Conservation (phyloP, 92 coral and sea anemone species). For the Epizoanthus scotinus region DNA sequence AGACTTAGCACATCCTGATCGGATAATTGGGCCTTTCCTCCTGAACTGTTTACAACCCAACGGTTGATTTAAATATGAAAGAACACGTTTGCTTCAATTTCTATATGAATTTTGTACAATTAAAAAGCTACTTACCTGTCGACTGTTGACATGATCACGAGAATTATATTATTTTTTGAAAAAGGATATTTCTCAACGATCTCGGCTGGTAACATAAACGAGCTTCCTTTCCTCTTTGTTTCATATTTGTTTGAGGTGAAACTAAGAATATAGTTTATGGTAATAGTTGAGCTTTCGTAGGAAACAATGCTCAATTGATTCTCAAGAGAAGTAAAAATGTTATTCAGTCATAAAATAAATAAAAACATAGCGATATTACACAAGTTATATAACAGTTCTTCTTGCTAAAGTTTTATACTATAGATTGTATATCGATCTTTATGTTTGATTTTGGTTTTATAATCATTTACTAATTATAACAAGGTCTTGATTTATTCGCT, state of each 20-base stretch:
- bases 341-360: neutral
- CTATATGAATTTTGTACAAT: neutral
- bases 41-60: neutral
- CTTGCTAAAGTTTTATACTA: no score
- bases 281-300: neutral
- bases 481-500: no score
- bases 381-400: no score
- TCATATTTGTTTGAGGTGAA: neutral
- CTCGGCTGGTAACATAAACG: neutral
- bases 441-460: no score
- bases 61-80: conserved; percentile 17
- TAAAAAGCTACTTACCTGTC: neutral
- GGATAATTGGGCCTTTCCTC: conserved; percentile 17
- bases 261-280: neutral
- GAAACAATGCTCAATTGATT: neutral
- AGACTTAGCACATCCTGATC: neutral
- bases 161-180: neutral
- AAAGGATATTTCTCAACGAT: neutral
- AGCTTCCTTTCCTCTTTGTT: neutral
- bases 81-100: neutral
- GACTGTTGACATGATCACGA: no score
- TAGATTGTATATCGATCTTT: no score
- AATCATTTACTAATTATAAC: no score
- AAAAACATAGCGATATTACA: no score
- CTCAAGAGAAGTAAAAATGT: neutral